A percentile compares a stretch with the other conserved stretches of the same genome.
phyloP scores from a whole-genome alignment of 64 coral and sea anemone species.

The Stichodactyla mertensii region DNA sequence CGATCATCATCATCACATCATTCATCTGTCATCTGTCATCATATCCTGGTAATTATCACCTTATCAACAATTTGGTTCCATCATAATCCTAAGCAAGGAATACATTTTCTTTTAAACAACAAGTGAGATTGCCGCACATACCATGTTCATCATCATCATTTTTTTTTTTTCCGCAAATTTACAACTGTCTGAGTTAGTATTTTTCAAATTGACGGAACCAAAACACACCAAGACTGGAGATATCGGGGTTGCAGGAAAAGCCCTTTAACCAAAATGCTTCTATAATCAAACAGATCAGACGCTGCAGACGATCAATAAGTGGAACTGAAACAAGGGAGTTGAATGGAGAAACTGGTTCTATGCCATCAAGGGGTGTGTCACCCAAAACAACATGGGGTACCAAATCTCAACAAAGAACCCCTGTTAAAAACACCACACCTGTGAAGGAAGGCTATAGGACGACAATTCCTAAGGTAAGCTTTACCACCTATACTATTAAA shows the following conservation, averaged over 20 bases:
- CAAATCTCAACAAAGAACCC: not conserved
- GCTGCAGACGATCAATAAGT: slow-evolving; percentile 11
- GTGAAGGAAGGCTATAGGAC: no score
- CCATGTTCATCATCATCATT: not conserved
- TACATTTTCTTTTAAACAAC: not conserved
- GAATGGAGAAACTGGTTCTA: not conserved
- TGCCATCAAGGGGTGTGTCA: not conserved
- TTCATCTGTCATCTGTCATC: not conserved
- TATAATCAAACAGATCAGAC: not conserved
- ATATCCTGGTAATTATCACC: no score
- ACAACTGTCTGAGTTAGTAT: no score
- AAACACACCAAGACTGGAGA: no score
- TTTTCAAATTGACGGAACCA: no score
- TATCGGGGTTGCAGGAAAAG: no score
- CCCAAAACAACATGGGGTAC: not conserved
- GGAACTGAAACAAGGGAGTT: not conserved
- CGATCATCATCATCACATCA: slow-evolving; percentile 2
- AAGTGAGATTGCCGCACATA: not conserved
- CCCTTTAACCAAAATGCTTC: not conserved
- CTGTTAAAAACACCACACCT: not conserved
- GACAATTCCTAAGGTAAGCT: not conserved
- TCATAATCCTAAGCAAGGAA: not conserved
- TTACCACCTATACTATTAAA: not conserved
- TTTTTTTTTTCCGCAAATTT: not conserved
- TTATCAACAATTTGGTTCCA: no score